Evolutionary conservation across 2,113 vertebrate genomes (phyloP).

Genomic region (Cochlearius cochlearius): DNA sequence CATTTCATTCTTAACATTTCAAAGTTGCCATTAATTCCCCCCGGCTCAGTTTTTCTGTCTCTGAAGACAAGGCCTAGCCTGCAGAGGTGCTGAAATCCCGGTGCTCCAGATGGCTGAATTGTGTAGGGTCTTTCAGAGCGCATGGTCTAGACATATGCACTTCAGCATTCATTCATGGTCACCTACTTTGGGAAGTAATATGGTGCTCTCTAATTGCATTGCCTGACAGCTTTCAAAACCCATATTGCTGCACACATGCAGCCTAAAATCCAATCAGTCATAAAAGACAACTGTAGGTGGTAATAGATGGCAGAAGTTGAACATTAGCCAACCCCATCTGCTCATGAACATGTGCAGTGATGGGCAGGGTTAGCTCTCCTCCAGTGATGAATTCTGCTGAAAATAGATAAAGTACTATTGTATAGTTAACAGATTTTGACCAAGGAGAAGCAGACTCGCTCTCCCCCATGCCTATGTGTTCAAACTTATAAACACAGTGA

Average conservation of each 20-base stretch:
- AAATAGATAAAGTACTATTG: not conserved
- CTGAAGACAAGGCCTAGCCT: not conserved
- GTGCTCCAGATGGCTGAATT: not conserved
- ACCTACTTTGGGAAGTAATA: not conserved
- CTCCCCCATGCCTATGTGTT: not conserved
- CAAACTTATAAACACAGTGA: not conserved
- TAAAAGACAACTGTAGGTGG: not conserved
- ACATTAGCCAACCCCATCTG: not conserved
- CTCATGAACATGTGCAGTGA: not conserved
- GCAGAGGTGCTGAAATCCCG: not conserved
- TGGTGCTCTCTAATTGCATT: not conserved
- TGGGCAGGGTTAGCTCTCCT: not conserved
- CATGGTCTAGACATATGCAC: not conserved
- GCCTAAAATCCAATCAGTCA: not conserved
- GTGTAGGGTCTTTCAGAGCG: not conserved
- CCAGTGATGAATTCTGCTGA: not conserved
- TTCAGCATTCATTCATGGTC: not conserved
- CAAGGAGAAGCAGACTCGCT: not conserved
- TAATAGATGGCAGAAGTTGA: not conserved
- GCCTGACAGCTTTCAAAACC: not conserved
- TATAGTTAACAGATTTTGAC: not conserved
- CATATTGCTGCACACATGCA: not conserved
- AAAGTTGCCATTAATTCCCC: not conserved
- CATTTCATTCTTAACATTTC: not conserved
- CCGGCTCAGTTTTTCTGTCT: not conserved